Evolutionary conservation across 2,888 invertebrate genomes (phyloP).

Genomic region (Sphaeridia pumilis): DNA sequence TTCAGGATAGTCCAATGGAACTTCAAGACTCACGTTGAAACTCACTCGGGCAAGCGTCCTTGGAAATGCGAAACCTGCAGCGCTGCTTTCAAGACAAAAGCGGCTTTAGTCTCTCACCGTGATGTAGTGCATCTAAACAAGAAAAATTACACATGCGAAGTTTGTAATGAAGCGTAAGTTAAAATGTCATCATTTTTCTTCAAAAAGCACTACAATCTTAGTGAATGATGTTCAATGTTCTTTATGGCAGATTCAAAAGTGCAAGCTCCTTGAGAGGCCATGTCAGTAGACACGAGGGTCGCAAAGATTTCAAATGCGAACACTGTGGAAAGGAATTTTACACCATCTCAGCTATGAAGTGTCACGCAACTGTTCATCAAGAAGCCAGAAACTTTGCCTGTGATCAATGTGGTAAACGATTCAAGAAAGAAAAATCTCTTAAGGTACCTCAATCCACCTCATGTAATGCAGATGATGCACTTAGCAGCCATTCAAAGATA

Average conservation of each 20-base stretch:
- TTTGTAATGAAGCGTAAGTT: slow-evolving; percentile 30
- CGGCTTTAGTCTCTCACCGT: slow-evolving; percentile 32
- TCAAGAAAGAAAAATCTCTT: slow-evolving; percentile 33
- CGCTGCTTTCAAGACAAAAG: slow-evolving; percentile 33
- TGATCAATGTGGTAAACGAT: slow-evolving; percentile 29
- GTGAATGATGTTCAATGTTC: background rate
- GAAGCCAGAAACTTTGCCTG: slow-evolving; percentile 30
- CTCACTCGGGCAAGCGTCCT: slow-evolving; percentile 26
- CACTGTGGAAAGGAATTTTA: slow-evolving; percentile 32
- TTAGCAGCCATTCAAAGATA: background rate
- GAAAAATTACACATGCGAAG: slow-evolving; percentile 31
- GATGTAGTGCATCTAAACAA: slow-evolving; percentile 32
- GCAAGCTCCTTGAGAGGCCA: slow-evolving; percentile 31
- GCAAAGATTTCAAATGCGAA: slow-evolving; percentile 33
- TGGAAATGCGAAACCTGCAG: slow-evolving; percentile 35
- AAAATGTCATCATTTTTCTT: background rate
- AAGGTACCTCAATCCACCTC: slow-evolving; percentile 16
- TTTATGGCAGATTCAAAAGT: slow-evolving; percentile 23
- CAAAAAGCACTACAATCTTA: no score
- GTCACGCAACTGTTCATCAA: slow-evolving; percentile 33
- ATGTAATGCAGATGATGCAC: background rate
- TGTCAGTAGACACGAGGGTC: slow-evolving; percentile 30
- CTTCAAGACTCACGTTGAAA: slow-evolving; percentile 24
- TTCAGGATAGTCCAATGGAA: slow-evolving; percentile 29
- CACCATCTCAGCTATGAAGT: slow-evolving; percentile 33